Evolutionary conservation across 2,888 invertebrate genomes (phyloP).

Genomic region (Atrina japonica): DNA sequence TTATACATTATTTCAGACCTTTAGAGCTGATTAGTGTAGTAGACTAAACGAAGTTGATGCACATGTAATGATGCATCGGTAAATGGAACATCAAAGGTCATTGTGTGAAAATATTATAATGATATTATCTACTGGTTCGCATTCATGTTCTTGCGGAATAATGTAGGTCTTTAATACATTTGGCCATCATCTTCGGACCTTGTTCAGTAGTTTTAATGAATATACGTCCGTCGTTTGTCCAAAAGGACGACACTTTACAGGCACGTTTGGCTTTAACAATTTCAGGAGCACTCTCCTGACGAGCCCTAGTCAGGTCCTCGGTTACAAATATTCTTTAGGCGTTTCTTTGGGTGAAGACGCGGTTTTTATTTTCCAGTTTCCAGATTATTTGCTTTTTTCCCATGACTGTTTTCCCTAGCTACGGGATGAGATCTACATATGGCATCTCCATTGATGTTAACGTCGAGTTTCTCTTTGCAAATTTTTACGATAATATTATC

Average conservation of each 20-base stretch:
- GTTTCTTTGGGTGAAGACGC: neutral
- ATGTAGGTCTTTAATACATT: neutral
- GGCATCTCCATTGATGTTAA: neutral
- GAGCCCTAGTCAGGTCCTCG: conserved; percentile 8
- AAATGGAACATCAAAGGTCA: no score
- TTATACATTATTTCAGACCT: no score
- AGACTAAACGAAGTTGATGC: no score
- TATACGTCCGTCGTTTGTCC: conserved; percentile 15
- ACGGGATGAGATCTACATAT: conserved; percentile 1
- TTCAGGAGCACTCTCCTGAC: neutral
- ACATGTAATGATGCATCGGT: no score
- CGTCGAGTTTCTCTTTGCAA: no score
- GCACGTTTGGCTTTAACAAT: conserved; percentile 1
- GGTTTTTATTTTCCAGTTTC: conserved; percentile 16
- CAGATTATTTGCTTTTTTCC: neutral
- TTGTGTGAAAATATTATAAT: no score
- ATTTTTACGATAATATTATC: no score
- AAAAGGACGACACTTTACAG: conserved; percentile 7
- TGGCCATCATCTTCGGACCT: neutral
- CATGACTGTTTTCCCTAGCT: neutral
- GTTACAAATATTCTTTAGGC: conserved; percentile 12
- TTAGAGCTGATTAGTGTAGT: no score
- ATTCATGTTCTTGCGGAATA: neutral
- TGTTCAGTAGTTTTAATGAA: neutral
- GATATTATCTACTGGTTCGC: no score